These are phyloP conservation scores for Dryoscopus gambensis DNA, from an alignment of 2,113 vertebrate species.

Conservation along the genomic window DNA sequence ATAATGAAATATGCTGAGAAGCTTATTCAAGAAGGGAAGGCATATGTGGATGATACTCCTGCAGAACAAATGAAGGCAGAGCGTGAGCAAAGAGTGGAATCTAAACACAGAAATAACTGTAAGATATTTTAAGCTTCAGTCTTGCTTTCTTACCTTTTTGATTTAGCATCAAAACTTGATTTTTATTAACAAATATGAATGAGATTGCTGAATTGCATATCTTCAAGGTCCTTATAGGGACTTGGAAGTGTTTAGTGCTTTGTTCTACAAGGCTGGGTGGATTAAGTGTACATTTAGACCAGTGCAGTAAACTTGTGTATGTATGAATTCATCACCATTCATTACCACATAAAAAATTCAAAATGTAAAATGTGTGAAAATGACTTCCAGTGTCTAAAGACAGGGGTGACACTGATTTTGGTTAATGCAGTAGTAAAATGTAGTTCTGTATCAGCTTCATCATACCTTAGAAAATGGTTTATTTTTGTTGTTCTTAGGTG, in stretches of 20 bases:
- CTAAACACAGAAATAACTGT: constrained; percentile 88
- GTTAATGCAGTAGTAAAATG: neutral
- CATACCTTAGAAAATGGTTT: neutral
- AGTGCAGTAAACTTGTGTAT: neutral
- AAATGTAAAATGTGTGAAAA: neutral
- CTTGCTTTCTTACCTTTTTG: neutral
- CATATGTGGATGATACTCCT: constrained; percentile 92
- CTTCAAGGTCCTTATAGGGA: neutral
- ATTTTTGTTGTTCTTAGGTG: constrained; percentile 69
- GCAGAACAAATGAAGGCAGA: constrained; percentile 95
- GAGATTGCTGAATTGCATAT: neutral
- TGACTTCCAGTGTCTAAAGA: neutral
- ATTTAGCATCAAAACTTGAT: neutral
- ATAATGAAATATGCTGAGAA: constrained; percentile 89
- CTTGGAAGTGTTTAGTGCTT: neutral
- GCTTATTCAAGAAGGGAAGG: constrained; percentile 88
- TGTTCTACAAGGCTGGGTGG: neutral
- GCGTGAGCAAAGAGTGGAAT: constrained; percentile 89
- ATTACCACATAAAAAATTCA: neutral
- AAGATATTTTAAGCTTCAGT: constrained; percentile 32
- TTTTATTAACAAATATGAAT: neutral
- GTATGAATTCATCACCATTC: neutral
- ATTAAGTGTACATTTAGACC: neutral
- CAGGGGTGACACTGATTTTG: neutral
- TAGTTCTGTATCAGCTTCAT: neutral